Conservation (phyloP, 2,797 vertebrate species). For the Borostomias antarcticus region DNA sequence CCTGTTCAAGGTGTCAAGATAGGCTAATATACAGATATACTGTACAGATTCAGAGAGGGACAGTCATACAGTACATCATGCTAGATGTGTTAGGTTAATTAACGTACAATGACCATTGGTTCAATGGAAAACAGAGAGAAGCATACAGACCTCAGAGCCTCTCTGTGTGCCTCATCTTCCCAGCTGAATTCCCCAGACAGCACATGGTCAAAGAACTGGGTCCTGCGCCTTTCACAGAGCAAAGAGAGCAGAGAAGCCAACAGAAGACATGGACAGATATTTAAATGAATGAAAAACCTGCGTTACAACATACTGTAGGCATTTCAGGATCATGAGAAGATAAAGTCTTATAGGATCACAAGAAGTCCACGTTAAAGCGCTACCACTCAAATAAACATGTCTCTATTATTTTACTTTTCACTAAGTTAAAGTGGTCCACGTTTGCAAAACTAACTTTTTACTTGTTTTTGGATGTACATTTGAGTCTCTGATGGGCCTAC, state of each 20-base stretch:
- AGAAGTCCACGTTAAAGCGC: neutral
- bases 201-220: constrained; percentile 77
- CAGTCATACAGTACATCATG: neutral
- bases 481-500: too few relatives aligned
- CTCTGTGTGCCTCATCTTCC: constrained; percentile 76
- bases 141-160: constrained; percentile 74
- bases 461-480: too few relatives aligned
- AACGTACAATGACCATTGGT: neutral
- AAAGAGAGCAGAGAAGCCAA: constrained; percentile 7
- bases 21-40: constrained; percentile 17
- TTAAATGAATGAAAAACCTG: neutral
- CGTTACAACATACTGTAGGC: neutral
- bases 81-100: neutral
- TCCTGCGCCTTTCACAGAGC: constrained; percentile 69
- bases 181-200: constrained; percentile 77
- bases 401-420: too few relatives aligned
- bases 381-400: neutral
- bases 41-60: neutral
- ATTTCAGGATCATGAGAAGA: neutral
- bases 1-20: constrained; percentile 56
- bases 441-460: too few relatives aligned
- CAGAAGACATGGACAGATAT: neutral
- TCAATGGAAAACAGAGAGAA: neutral
- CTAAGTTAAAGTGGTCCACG: too few relatives aligned
- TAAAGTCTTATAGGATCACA: neutral